A percentile compares a stretch with the other conserved stretches of the same genome.
Conservation (phyloP, 2,113 vertebrate genomes). For the Notothenia coriiceps region DNA sequence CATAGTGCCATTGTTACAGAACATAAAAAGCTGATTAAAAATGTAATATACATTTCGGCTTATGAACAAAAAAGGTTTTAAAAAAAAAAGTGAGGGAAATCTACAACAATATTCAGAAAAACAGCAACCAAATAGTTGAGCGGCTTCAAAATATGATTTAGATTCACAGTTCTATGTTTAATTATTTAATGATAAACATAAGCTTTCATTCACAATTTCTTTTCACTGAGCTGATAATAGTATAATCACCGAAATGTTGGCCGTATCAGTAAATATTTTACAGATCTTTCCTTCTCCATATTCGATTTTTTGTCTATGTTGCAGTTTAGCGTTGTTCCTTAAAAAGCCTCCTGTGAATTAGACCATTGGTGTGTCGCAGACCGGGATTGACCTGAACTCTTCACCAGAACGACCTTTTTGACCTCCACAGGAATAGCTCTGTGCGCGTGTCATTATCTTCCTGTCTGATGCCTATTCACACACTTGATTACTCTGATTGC, state of each 20-base stretch:
- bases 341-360: slow-evolving; percentile 13
- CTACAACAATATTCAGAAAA: not conserved
- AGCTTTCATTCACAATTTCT: not conserved
- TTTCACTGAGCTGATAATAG: not conserved
- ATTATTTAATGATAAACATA: not conserved
- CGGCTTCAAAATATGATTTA: not conserved
- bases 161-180: not conserved
- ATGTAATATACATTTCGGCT: not conserved
- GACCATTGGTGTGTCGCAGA: slow-evolving; percentile 6
- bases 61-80: no score
- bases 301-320: not conserved
- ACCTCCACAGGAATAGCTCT: slow-evolving; percentile 66
- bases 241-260: not conserved
- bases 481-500: slow-evolving; percentile 73
- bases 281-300: not conserved
- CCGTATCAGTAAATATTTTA: not conserved
- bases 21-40: not conserved
- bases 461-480: slow-evolving; percentile 72
- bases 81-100: no score
- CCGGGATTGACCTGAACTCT: slow-evolving; percentile 53
- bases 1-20: no score
- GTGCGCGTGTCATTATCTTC: slow-evolving; percentile 72
- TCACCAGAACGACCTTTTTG: slow-evolving; percentile 73
- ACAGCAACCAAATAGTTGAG: not conserved
- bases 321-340: not conserved